Conservation (phyloP, 2,888 invertebrate genomes). For the Cistogaster globosa region DNA sequence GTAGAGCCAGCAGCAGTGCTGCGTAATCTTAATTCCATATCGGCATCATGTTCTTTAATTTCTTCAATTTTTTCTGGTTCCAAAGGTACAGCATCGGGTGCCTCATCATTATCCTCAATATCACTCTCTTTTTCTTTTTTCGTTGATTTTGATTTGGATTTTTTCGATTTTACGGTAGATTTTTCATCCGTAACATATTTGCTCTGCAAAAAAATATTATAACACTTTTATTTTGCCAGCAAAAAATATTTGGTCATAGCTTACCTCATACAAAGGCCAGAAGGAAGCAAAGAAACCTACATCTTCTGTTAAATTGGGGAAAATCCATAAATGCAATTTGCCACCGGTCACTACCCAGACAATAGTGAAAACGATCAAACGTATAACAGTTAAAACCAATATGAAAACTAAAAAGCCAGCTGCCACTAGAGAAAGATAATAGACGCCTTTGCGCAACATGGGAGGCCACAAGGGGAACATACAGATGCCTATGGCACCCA, state of each 20-base stretch:
- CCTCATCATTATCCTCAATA: conserved; percentile 89
- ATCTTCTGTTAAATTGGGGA: conserved; percentile 99
- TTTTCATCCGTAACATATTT: conserved; percentile 88
- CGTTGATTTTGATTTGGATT: conserved; percentile 85
- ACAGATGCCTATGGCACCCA: conserved; percentile 97
- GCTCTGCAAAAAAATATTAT: conserved; percentile 83
- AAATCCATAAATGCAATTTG: conserved; percentile 97
- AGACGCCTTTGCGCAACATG: conserved; percentile 95
- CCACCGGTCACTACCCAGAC: conserved; percentile 95
- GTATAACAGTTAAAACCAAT: conserved; percentile 93
- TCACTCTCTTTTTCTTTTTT: conserved; percentile 89
- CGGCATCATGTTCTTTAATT: conserved; percentile 82
- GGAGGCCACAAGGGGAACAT: conserved; percentile 99
- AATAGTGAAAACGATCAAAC: conserved; percentile 94
- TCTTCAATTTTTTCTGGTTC: conserved; percentile 81
- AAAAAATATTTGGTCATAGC: neutral
- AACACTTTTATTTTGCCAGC: too few species aligned
- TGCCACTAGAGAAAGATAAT: conserved; percentile 97
- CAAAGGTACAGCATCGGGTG: conserved; percentile 79
- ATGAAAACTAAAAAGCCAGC: conserved; percentile 97
- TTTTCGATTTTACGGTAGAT: conserved; percentile 82
- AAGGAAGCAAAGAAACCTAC: conserved; percentile 99
- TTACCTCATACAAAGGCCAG: conserved; percentile 96
- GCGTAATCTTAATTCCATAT: conserved; percentile 78
- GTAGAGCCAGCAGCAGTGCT: conserved; percentile 74